Evolutionary conservation across 1,140 invertebrate species (phyloP).

Genomic region (Drosophila watanabei): DNA sequence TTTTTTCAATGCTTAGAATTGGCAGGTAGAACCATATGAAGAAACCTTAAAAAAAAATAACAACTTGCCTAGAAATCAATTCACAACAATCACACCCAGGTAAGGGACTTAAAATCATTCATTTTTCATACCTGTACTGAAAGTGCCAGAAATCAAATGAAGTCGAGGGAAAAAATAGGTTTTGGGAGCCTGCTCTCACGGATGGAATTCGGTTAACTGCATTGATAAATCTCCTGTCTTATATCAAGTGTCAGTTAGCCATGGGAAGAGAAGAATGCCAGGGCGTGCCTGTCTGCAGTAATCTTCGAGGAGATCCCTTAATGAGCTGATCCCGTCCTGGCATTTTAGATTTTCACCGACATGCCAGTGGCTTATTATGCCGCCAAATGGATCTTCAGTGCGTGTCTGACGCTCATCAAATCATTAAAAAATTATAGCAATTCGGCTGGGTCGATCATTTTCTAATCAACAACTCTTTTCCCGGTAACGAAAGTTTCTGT

Average conservation of each 20-base stretch:
- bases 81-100: slow-evolving; percentile 54
- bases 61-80: slow-evolving; percentile 46
- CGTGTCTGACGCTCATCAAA: slow-evolving; percentile 44
- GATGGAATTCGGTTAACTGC: slow-evolving; percentile 14
- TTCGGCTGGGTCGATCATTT: slow-evolving; percentile 50
- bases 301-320: slow-evolving; percentile 48
- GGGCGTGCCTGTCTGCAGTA: slow-evolving; percentile 34
- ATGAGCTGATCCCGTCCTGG: slow-evolving; percentile 22
- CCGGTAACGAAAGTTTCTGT: slow-evolving; percentile 50
- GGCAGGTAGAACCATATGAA: slow-evolving; percentile 29
- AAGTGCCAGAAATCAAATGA: slow-evolving; percentile 70
- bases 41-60: slow-evolving; percentile 38
- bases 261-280: slow-evolving; percentile 16
- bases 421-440: slow-evolving; percentile 58
- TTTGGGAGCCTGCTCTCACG: neutral
- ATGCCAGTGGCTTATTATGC: slow-evolving; percentile 14
- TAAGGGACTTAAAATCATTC: slow-evolving; percentile 24
- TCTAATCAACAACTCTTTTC: slow-evolving; percentile 67
- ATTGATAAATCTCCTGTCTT: slow-evolving; percentile 53
- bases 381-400: slow-evolving; percentile 16
- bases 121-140: slow-evolving; percentile 38
- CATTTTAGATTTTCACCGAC: slow-evolving; percentile 37
- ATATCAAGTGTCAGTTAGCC: slow-evolving; percentile 62
- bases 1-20: slow-evolving; percentile 39
- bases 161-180: slow-evolving; percentile 31